A percentile compares a stretch with the other conserved stretches of the same genome.
phyloP scores from a whole-genome alignment of 2,113 vertebrate genomes.

The Osmerus eperlanus region DNA sequence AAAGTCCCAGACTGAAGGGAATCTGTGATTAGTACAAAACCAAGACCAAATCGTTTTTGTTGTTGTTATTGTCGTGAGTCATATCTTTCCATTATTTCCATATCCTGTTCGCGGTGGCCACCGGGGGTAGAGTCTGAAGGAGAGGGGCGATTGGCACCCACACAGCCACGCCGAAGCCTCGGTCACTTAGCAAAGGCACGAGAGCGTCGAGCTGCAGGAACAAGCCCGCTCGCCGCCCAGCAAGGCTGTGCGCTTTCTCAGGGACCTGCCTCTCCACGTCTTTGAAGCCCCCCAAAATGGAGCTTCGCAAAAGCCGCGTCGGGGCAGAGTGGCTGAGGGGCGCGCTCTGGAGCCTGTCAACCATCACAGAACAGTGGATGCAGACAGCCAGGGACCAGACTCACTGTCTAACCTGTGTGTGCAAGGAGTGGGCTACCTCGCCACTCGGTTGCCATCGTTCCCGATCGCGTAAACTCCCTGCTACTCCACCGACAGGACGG shows the following conservation, averaged over 20 bases:
- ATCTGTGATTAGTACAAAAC: too few species aligned
- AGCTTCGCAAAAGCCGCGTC: too few species aligned
- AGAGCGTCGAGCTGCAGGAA: background rate
- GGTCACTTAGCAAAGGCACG: slow-evolving; percentile 23
- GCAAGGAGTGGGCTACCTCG: background rate
- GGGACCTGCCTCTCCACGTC: too few species aligned
- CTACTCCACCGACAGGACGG: too few species aligned
- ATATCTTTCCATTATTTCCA: too few species aligned
- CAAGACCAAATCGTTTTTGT: too few species aligned
- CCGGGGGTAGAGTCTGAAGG: slow-evolving; percentile 40
- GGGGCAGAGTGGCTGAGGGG: slow-evolving; percentile 67
- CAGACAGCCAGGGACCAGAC: slow-evolving; percentile 82
- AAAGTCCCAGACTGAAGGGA: too few species aligned
- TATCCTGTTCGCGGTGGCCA: slow-evolving; percentile 12
- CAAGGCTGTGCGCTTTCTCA: background rate
- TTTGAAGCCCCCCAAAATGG: too few species aligned
- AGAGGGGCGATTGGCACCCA: slow-evolving; percentile 71
- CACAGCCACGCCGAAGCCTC: slow-evolving; percentile 62
- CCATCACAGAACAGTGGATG: slow-evolving; percentile 91
- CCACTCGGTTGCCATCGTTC: background rate
- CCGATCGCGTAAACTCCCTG: too few species aligned
- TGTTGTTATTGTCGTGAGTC: too few species aligned
- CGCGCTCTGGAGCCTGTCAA: slow-evolving; percentile 87
- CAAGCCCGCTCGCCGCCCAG: background rate
- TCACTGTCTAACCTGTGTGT: slow-evolving; percentile 1